A percentile compares a stretch with the other conserved stretches of the same genome.
These are phyloP conservation scores for Nilaparvata lugens DNA, from an alignment of 1,140 invertebrate species.

Conservation along the genomic window DNA sequence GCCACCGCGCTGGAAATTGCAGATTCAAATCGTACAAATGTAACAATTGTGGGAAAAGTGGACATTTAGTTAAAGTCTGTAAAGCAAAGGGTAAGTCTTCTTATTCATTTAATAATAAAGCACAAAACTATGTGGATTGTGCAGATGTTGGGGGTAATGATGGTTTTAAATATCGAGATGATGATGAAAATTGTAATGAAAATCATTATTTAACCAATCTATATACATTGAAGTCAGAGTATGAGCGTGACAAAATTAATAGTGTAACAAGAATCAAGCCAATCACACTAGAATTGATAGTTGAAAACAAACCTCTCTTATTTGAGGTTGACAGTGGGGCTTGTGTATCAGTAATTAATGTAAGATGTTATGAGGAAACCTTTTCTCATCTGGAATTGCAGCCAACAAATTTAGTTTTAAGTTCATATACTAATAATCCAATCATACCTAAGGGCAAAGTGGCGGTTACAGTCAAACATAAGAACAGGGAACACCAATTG, in stretches of 20 bases:
- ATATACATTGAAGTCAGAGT: neutral
- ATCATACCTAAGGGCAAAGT: conserved; percentile 3
- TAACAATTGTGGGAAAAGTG: neutral
- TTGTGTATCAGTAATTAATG: conserved; percentile 5
- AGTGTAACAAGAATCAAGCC: neutral
- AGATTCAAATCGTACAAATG: neutral
- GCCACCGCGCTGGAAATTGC: too few species aligned
- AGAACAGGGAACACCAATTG: neutral
- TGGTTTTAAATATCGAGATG: too few species aligned
- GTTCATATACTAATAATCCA: conserved; percentile 5
- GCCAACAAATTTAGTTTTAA: conserved; percentile 2
- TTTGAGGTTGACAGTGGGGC: conserved; percentile 6
- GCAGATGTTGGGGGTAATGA: neutral
- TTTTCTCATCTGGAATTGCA: neutral
- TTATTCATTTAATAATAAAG: neutral
- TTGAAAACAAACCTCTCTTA: neutral
- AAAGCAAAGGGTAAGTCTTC: neutral
- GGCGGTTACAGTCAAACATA: neutral
- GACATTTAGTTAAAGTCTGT: neutral
- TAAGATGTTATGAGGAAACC: neutral
- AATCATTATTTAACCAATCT: conserved; percentile 2
- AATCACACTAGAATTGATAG: neutral
- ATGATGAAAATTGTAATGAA: neutral
- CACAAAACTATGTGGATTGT: conserved; percentile 5
- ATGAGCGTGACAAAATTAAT: neutral